Evolutionary conservation across 1,140 invertebrate species (phyloP), one percentile per base, ranked within the genome.

Genomic region (Psix sp.): DNA sequence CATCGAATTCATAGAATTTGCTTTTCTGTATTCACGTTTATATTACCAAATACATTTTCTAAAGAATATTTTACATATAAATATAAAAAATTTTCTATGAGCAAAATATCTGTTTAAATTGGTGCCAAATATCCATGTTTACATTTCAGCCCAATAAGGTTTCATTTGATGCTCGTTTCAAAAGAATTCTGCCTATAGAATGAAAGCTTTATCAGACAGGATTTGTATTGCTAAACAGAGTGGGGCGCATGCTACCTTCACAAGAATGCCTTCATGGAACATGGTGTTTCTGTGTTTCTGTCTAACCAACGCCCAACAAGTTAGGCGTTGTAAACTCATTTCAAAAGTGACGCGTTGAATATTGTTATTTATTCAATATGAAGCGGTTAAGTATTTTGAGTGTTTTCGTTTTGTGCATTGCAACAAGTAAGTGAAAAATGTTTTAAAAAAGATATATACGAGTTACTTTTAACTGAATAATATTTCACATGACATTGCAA

Each of bases 231-330:
- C 7, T 29, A 29, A 29, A 29, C 26, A 14, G 13, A 35, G 33
- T 11, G 33, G 33, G 13, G n/a, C n/a, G n/a, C n/a, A n/a, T n/a
- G n/a, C n/a, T n/a, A n/a, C n/a, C n/a, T n/a, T n/a, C n/a, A n/a
- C n/a, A n/a, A 35, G 33, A 35, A 15, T 39, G 26, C 31, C 62
- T 33, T 6, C 18, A 54, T 15, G 33, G 14, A 56, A 46, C 11
- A 46, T 62, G 49, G 35, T 48, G 48, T 36, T 51, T 52, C 36
- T 43, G 40, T 54, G 48, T 46, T 46, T 62, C 33, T 52, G 13
- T 17, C 18, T 51, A 59, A 68, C 65, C 54, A 66, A 68, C 65
- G 65, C 65, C 65, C 65, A 42, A 45, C 11, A 49, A 31, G 16
- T 35, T 3, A 49, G 13, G 7, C 36, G 31, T 46, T 51, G 18